These are phyloP conservation scores for Caenorhabditis doughertyi DNA, from an alignment of 2,888 invertebrate species.

Conservation along the genomic window DNA sequence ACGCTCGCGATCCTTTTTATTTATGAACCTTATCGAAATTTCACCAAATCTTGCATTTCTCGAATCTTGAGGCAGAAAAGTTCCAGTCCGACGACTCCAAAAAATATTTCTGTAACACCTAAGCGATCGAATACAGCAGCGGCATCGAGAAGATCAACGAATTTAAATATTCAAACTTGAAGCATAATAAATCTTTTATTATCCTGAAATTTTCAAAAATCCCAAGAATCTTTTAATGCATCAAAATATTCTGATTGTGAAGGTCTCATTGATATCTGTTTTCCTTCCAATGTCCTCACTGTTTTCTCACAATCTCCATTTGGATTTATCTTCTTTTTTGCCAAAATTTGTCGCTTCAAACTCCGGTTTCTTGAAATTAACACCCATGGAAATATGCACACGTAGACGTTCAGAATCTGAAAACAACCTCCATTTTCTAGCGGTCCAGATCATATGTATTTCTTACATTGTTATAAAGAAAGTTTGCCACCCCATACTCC, in stretches of 20 bases:
- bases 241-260: constrained; percentile 61
- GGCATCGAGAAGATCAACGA: neutral
- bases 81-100: constrained; percentile 8
- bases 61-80: neutral
- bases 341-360: constrained; percentile 26
- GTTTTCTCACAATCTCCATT: neutral
- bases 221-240: constrained; percentile 50
- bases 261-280: constrained; percentile 37
- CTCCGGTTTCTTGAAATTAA: constrained; percentile 35
- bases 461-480: constrained; percentile 59
- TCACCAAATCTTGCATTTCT: constrained; percentile 20
- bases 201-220: neutral
- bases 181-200: neutral
- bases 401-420: constrained; percentile 55
- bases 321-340: constrained; percentile 19
- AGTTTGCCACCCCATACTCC: constrained; percentile 59
- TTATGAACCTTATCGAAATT: constrained; percentile 42
- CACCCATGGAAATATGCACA: constrained; percentile 50
- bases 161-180: neutral
- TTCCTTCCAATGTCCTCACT: constrained; percentile 50
- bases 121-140: neutral
- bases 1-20: constrained; percentile 39
- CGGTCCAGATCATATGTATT: neutral
- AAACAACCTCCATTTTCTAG: neutral
- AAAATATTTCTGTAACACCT: constrained; percentile 15